Evolutionary conservation across 2,797 vertebrate species (phyloP).

Genomic region (Benthosema pterotum): DNA sequence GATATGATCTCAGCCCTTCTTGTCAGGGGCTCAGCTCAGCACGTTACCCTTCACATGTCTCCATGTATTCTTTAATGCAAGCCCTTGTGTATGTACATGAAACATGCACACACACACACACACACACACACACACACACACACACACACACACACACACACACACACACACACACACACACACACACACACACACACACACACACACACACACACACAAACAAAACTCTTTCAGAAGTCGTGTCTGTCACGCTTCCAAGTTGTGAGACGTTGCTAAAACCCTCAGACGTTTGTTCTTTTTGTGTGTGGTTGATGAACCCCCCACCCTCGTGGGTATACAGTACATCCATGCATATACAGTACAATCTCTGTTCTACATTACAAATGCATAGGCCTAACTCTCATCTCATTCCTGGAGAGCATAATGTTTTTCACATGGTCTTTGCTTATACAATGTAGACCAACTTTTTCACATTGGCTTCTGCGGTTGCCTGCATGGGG

Average conservation of each 20-base stretch:
- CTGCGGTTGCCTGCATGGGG: conserved; percentile 29
- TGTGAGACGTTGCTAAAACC: neutral
- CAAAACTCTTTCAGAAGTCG: too few relatives aligned
- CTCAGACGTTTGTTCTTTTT: too few relatives aligned
- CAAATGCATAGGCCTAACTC: conserved; percentile 5
- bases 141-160: too few relatives aligned
- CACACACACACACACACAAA: too few relatives aligned
- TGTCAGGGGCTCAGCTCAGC: conserved; percentile 6
- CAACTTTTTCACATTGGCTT: conserved; percentile 27
- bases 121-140: too few relatives aligned
- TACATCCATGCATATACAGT: conserved; percentile 9
- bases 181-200: too few relatives aligned
- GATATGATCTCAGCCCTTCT: conserved; percentile 11
- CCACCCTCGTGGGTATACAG: conserved; percentile 16
- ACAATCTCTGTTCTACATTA: conserved; percentile 9
- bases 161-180: too few relatives aligned
- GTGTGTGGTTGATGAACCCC: too few relatives aligned
- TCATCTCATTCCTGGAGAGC: conserved; percentile 9
- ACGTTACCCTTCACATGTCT: conserved; percentile 1
- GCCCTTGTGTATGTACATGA: too few relatives aligned
- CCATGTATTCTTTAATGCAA: too few relatives aligned
- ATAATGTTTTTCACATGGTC: conserved; percentile 28
- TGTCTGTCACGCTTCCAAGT: neutral
- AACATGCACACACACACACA: too few relatives aligned
- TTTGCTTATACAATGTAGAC: conserved; percentile 13